Evolutionary conservation across 2,113 vertebrate genomes (phyloP).

Genomic region (Oryzias curvinotus): DNA sequence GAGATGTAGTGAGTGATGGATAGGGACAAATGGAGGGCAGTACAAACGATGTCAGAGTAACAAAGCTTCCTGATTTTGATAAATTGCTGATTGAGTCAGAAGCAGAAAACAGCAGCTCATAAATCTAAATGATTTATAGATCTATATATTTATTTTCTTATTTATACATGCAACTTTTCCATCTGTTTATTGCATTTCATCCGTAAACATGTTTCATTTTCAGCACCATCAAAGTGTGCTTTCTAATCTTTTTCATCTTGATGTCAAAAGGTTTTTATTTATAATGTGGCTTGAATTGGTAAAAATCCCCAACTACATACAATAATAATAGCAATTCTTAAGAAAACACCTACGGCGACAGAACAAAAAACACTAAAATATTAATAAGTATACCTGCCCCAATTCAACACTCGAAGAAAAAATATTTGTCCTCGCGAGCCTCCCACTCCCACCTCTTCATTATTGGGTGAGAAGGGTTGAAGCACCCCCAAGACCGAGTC

Average conservation of each 20-base stretch:
- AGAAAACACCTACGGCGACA: no score
- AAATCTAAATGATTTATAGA: not conserved
- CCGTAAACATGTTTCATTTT: no score
- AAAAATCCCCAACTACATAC: no score
- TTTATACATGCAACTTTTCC: not conserved
- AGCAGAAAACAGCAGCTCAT: not conserved
- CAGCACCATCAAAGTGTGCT: no score
- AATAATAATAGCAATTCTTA: no score
- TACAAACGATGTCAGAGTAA: not conserved
- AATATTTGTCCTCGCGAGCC: no score
- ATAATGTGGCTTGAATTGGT: no score
- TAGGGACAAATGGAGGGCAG: not conserved
- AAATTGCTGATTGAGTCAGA: not conserved
- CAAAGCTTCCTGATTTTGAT: not conserved
- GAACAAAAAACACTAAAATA: no score
- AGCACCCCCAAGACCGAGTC: constrained; percentile 39
- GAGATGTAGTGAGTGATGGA: not conserved
- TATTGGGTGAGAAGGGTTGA: constrained; percentile 51
- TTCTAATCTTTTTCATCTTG: no score
- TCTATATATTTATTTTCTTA: not conserved
- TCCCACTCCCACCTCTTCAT: constrained; percentile 32
- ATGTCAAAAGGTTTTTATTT: no score
- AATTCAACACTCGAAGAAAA: no score
- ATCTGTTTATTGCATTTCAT: no score
- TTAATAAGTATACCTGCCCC: not conserved